Conservation (phyloP, 1,140 invertebrate genomes). For the Pemphigus obesinymphae region DNA sequence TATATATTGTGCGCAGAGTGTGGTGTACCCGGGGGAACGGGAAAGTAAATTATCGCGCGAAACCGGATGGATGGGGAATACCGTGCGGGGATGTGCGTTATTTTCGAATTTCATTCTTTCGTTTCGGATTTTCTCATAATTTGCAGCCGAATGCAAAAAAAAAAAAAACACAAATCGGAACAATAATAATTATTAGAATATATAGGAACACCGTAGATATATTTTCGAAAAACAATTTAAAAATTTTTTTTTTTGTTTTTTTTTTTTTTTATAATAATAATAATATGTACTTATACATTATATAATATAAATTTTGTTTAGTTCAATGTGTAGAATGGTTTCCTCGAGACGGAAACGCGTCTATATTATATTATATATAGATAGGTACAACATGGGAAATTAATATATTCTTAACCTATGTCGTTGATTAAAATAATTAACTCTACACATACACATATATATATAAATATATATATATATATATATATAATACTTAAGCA, state of each 20-base stretch:
- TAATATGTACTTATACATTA: neutral
- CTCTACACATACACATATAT: too few relatives aligned
- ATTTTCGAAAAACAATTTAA: neutral
- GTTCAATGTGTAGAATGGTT: conserved; percentile 23
- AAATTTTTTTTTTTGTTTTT: neutral
- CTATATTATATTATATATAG: too few relatives aligned
- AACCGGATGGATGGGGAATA: too few relatives aligned
- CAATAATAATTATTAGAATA: too few relatives aligned
- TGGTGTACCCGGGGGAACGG: neutral
- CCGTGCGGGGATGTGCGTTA: neutral
- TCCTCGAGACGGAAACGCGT: neutral
- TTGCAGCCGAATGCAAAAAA: neutral
- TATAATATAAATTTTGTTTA: neutral
- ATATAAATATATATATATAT: too few relatives aligned
- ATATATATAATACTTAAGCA: too few relatives aligned
- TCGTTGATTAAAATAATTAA: conserved; percentile 33
- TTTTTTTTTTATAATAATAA: conserved; percentile 1
- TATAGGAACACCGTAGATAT: conserved; percentile 3
- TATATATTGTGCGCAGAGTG: too few relatives aligned
- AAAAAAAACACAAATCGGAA: neutral
- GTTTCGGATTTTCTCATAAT: neutral
- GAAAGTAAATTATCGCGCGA: neutral
- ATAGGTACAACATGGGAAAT: conserved; percentile 4
- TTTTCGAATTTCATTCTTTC: neutral
- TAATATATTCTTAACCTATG: neutral